Conservation (phyloP, 2,888 invertebrate species). For the Trichogramma evanescens region DNA sequence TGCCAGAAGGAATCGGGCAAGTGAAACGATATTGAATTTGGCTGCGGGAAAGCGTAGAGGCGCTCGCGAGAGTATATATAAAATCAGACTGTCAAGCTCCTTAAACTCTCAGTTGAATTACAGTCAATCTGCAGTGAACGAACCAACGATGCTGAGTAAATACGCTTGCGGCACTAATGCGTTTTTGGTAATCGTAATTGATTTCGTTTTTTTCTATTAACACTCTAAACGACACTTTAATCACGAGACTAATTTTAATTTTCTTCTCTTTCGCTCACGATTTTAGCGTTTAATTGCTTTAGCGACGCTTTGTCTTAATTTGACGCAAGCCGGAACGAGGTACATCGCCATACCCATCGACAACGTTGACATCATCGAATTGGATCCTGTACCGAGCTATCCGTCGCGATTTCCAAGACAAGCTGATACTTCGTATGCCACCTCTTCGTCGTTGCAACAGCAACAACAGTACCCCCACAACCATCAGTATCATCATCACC, state of each 20-base stretch:
- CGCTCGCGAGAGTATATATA: too few species aligned
- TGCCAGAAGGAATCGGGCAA: constrained; percentile 37
- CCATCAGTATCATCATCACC: not conserved
- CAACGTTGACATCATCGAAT: constrained; percentile 55
- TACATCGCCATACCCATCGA: constrained; percentile 59
- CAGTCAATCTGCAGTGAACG: too few species aligned
- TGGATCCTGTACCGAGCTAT: constrained; percentile 38
- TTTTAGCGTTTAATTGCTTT: constrained; percentile 11
- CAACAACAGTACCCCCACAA: constrained; percentile 1
- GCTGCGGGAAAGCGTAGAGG: not conserved
- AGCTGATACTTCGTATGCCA: constrained; percentile 24
- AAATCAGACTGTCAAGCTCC: too few species aligned
- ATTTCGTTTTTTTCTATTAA: too few species aligned
- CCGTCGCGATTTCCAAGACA: constrained; percentile 27
- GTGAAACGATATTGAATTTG: constrained; percentile 38
- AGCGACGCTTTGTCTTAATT: constrained; percentile 8
- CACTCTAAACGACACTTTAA: too few species aligned
- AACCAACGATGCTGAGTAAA: too few species aligned
- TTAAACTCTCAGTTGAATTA: too few species aligned
- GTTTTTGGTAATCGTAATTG: too few species aligned
- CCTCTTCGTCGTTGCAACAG: constrained; percentile 25
- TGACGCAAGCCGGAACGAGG: constrained; percentile 50
- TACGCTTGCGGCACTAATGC: too few species aligned
- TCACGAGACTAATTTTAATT: not conserved
- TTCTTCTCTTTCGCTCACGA: not conserved